Percentiles rank a stretch among this genome's conserved stretches.
phyloP scores from a whole-genome alignment of 1,140 invertebrate genomes.

The Ganaspis sp. region DNA sequence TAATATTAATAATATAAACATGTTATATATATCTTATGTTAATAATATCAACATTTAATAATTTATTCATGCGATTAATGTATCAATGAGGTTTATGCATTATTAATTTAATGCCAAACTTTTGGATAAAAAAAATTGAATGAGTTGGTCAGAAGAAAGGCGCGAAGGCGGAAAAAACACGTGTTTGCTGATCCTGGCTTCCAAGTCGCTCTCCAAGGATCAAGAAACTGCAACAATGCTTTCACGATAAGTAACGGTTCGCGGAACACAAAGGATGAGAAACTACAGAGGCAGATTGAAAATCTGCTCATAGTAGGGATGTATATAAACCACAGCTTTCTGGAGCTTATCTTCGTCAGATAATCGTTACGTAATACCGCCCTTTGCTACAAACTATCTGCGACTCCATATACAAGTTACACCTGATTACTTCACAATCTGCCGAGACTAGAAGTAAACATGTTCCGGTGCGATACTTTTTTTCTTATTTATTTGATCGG shows the following conservation, averaged over 20 bases:
- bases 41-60: too few relatives aligned
- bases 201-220: background rate
- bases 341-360: slow-evolving; percentile 53
- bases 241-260: slow-evolving; percentile 22
- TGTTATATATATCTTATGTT: too few relatives aligned
- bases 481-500: background rate
- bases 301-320: slow-evolving; percentile 11
- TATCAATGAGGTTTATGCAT: too few relatives aligned
- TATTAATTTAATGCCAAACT: too few relatives aligned
- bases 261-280: slow-evolving; percentile 5
- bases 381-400: slow-evolving; percentile 29
- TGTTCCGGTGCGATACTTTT: background rate
- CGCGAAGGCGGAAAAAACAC: background rate
- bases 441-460: background rate
- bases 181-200: background rate
- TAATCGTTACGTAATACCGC: slow-evolving; percentile 48
- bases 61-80: too few relatives aligned
- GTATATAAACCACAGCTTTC: slow-evolving; percentile 50
- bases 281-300: background rate
- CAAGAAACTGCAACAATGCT: slow-evolving; percentile 10
- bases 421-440: slow-evolving; percentile 37
- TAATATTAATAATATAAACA: too few relatives aligned
- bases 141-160: background rate
- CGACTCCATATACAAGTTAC: background rate
- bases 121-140: too few relatives aligned